These are phyloP conservation scores for Holothuria leucospilota DNA, from an alignment of 53 echinoderm and acorn worm species.

Conservation along the genomic window DNA sequence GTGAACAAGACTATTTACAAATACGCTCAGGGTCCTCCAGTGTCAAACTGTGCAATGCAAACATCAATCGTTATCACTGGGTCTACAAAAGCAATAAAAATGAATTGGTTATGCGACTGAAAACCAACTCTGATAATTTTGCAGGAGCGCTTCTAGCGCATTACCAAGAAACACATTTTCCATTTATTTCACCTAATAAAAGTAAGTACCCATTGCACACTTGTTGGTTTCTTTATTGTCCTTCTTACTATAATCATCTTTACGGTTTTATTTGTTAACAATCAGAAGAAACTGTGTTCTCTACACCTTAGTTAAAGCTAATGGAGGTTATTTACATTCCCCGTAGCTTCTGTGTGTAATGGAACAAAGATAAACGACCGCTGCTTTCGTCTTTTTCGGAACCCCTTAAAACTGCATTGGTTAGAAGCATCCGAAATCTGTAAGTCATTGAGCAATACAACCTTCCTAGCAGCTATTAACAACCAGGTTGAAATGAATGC, in stretches of 20 bases:
- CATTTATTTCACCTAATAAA: too few species aligned
- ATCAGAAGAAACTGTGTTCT: too few species aligned
- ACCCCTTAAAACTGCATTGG: constrained; percentile 6
- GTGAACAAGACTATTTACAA: constrained; percentile 22
- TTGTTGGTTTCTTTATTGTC: too few species aligned
- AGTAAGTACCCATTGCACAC: too few species aligned
- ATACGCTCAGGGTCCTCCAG: neutral
- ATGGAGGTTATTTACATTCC: too few species aligned
- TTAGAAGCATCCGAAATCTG: neutral
- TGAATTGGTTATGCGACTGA: neutral
- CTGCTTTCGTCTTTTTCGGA: neutral
- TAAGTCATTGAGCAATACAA: neutral
- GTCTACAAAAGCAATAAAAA: constrained; percentile 2
- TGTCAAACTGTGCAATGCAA: constrained; percentile 2
- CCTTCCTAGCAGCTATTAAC: neutral
- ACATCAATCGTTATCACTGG: neutral
- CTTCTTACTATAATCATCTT: too few species aligned
- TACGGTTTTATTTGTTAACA: too few species aligned
- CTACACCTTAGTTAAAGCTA: too few species aligned
- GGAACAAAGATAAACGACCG: neutral
- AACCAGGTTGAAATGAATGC: constrained; percentile 29
- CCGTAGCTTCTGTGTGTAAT: too few species aligned
- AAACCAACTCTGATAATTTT: neutral
- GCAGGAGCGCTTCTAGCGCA: neutral
- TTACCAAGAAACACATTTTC: constrained; percentile 23